A percentile compares a stretch with the other conserved stretches of the same genome.
phyloP scores from a whole-genome alignment of 2,888 invertebrate species.

The Sipha maydis region DNA sequence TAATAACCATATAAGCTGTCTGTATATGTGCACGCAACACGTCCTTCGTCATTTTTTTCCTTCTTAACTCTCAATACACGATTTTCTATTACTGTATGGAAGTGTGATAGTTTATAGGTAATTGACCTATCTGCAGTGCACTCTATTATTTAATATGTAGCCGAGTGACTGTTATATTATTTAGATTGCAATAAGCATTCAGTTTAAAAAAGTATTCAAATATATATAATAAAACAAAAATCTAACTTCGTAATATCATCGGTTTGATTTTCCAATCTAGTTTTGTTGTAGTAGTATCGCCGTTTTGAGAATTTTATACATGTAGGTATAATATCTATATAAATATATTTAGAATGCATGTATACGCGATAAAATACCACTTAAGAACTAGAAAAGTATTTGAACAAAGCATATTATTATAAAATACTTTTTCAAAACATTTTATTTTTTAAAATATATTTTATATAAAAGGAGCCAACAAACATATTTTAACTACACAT shows the following conservation, averaged over 20 bases:
- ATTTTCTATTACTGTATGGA: conserved; percentile 22
- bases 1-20: conserved; percentile 59
- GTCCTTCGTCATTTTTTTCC: conserved; percentile 58
- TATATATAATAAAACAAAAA: background rate
- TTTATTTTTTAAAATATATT: too few relatives aligned
- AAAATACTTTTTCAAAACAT: too few relatives aligned
- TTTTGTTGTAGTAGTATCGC: background rate
- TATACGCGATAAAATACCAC: too few relatives aligned
- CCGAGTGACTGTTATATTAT: background rate
- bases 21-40: conserved; percentile 47
- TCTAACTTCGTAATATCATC: background rate
- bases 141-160: conserved; percentile 20
- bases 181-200: conserved; percentile 11
- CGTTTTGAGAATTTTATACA: too few relatives aligned
- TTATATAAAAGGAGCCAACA: too few relatives aligned
- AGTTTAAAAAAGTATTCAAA: background rate
- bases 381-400: too few relatives aligned
- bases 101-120: conserved; percentile 56
- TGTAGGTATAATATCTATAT: too few relatives aligned
- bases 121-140: conserved; percentile 55
- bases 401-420: too few relatives aligned
- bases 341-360: too few relatives aligned
- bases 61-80: conserved; percentile 29
- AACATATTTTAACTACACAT: too few relatives aligned
- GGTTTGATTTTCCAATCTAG: background rate